Evolutionary conservation across 2,888 invertebrate genomes (phyloP).

Genomic region (Scaptomyza tumidula): DNA sequence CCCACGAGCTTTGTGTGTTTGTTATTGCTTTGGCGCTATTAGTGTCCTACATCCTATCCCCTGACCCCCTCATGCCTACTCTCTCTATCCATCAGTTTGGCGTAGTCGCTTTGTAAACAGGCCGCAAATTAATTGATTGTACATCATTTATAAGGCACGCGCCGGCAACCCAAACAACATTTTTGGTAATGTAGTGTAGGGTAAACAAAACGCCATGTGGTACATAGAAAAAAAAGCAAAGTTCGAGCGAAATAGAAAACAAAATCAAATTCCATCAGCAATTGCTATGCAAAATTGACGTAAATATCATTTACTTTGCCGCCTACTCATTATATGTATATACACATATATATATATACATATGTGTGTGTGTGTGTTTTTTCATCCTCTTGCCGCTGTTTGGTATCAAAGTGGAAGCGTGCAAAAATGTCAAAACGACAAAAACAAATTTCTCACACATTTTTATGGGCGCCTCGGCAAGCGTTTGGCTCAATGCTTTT

Average conservation of each 20-base stretch:
- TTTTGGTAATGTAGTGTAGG: constrained; percentile 59
- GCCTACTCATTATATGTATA: constrained; percentile 29
- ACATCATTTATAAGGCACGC: constrained; percentile 76
- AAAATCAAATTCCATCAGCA: constrained; percentile 51
- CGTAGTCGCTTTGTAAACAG: constrained; percentile 66
- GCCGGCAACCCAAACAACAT: constrained; percentile 21
- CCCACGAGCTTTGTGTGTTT: constrained; percentile 39
- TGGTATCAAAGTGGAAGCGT: constrained; percentile 23
- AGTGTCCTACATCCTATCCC: neutral
- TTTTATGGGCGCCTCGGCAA: constrained; percentile 66
- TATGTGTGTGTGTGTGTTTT: constrained; percentile 10
- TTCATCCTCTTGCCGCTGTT: neutral
- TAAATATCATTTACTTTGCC: constrained; percentile 74
- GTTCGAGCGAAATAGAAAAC: neutral
- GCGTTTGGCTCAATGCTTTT: constrained; percentile 55
- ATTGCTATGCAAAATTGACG: constrained; percentile 76
- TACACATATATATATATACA: no score
- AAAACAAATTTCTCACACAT: constrained; percentile 68
- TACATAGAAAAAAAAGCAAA: neutral
- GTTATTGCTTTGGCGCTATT: constrained; percentile 35
- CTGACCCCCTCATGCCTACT: neutral
- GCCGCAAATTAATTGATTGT: constrained; percentile 76
- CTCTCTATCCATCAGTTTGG: neutral
- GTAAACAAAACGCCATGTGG: constrained; percentile 61
- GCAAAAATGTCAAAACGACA: constrained; percentile 59